Evolutionary conservation across 2,113 vertebrate genomes (phyloP).

Genomic region (Erpornis zantholeuca): DNA sequence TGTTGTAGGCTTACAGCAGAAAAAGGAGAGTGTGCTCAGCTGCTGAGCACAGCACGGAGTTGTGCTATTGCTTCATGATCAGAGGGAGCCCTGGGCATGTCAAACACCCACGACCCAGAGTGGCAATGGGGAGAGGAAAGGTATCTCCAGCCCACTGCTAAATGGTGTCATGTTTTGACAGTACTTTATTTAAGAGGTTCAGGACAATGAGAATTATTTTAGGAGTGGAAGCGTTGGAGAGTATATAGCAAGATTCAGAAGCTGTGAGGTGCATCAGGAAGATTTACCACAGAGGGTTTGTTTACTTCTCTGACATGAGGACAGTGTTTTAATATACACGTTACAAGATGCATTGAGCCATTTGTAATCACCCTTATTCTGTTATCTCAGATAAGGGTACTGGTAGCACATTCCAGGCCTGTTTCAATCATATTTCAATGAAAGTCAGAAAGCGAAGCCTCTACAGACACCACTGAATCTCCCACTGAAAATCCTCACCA

Average conservation of each 20-base stretch:
- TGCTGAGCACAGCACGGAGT: neutral
- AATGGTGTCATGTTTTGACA: neutral
- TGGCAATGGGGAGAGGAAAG: rapidly evolving
- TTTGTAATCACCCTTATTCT: neutral
- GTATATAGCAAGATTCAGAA: neutral
- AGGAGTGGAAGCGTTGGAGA: neutral
- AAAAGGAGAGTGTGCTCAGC: rapidly evolving
- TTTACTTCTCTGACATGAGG: neutral
- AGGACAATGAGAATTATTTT: neutral
- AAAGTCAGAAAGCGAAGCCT: neutral
- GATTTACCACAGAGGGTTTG: neutral
- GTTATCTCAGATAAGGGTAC: neutral
- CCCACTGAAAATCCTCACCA: neutral
- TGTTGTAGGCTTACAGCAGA: rapidly evolving
- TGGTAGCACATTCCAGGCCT: rapidly evolving
- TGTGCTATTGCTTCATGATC: rapidly evolving
- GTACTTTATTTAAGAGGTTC: neutral
- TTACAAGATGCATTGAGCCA: neutral
- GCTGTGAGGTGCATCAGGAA: neutral
- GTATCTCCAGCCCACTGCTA: neutral
- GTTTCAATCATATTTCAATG: neutral
- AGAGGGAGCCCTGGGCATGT: neutral
- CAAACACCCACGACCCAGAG: rapidly evolving
- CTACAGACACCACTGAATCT: neutral
- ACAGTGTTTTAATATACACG: neutral